Base-by-base conservation (phyloP, 2,797 vertebrate genomes). In the Enteromius viviparus region DNA sequence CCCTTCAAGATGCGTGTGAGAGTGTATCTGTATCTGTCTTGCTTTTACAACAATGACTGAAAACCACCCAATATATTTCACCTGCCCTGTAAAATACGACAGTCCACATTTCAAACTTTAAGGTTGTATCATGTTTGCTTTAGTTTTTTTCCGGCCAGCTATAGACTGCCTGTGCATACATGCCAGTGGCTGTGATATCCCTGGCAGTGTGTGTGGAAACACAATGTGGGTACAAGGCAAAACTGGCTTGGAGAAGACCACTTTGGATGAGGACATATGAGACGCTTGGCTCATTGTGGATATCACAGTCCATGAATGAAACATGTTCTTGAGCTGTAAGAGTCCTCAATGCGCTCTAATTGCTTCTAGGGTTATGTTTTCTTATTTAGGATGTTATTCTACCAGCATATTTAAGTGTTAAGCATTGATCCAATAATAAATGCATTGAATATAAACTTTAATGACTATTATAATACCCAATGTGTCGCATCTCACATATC, bases 381-480 rank as follows among this genome's bases (percentile, higher is more conserved):
- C 19, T 3, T 47, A 47, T 47, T 21, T 11, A 32, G 14, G 7
- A 32, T 78, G 60, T 49, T 10, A 29, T 77, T 64, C 19, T 55
- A 6, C 29, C 32, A 26, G 14, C 37, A 55, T 4, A 75, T 32
- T 34, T 23, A 55, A 75, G 49, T 60, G 34, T 17, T 4, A 34
- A 26, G 51, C 72, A 26, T 26, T 58, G 21, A 40, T 60, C 53
- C 42, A 40, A 40, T 40, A 76, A 55, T 42, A 76, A 58, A 58
- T 51, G 55, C 23, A 29, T 10, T 64, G 42, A 69, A 82, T 85
- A 85, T 87, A 72, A 69, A 84, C 84, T 77, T 84, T 42, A 51
- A 29, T 72, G 72, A 78, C 68, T 72, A 81, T 77, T n/a, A 34
- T 32, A 65, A 64, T 34, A 29, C 23, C 4, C 23, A 65, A 21